Conservation (phyloP, 1,140 invertebrate species). For the Megalonaias nervosa region DNA sequence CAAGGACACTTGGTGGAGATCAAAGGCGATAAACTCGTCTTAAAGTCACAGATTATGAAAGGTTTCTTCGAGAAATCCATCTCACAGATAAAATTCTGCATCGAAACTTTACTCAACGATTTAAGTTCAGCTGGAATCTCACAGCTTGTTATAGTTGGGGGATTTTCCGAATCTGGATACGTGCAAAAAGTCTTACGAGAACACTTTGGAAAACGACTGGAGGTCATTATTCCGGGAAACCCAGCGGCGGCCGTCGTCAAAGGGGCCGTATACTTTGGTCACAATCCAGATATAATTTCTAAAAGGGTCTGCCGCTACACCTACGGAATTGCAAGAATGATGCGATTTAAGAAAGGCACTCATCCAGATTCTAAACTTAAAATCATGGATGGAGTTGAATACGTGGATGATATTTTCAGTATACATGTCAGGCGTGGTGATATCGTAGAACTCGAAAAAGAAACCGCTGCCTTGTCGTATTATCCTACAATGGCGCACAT, state of each 20-base stretch:
- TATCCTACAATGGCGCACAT: too few species aligned
- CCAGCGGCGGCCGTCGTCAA: constrained; percentile 32
- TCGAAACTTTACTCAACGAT: constrained; percentile 1
- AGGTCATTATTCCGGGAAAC: constrained; percentile 31
- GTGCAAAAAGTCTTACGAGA: constrained; percentile 25
- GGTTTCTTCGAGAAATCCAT: constrained; percentile 25
- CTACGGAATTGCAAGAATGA: constrained; percentile 37
- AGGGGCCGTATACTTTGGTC: constrained; percentile 42
- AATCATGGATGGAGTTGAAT: constrained; percentile 12
- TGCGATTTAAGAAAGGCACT: constrained; percentile 15
- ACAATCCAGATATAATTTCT: constrained; percentile 27
- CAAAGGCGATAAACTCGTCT: constrained; percentile 20
- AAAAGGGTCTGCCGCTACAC: constrained; percentile 38
- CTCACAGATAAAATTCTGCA: constrained; percentile 22
- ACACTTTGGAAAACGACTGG: constrained; percentile 29
- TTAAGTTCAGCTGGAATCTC: constrained; percentile 7
- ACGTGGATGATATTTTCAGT: constrained; percentile 41
- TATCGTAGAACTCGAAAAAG: constrained; percentile 3
- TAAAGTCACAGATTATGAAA: constrained; percentile 14
- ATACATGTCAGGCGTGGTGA: constrained; percentile 28
- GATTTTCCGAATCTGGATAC: constrained; percentile 40
- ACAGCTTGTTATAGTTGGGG: constrained; percentile 40
- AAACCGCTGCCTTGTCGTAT: too few species aligned
- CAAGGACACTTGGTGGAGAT: constrained; percentile 11
- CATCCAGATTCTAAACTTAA: constrained; percentile 22